These are phyloP conservation scores for Cotesia vestalis DNA, from an alignment of 1,140 invertebrate species.

Conservation along the genomic window DNA sequence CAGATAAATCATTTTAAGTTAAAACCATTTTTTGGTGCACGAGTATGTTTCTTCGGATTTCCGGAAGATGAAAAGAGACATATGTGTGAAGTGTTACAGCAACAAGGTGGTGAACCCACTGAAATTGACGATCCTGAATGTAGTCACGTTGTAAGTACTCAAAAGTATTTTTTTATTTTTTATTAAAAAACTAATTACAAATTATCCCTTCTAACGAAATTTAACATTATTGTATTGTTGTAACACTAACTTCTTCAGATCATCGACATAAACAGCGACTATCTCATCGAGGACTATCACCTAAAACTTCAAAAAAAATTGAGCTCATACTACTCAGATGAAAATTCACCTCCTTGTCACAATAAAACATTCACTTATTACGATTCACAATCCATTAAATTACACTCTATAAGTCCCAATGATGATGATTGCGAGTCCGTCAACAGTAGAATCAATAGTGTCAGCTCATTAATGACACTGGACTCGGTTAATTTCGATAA, in stretches of 20 bases:
- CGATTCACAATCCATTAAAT: slow-evolving; percentile 45
- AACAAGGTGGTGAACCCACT: slow-evolving; percentile 83
- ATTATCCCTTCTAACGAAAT: slow-evolving; percentile 22
- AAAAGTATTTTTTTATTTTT: slow-evolving; percentile 1
- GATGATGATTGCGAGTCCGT: neutral
- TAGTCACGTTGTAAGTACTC: slow-evolving; percentile 87
- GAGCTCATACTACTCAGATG: slow-evolving; percentile 18
- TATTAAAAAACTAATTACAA: neutral
- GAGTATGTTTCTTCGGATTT: slow-evolving; percentile 90
- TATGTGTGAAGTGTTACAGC: slow-evolving; percentile 87
- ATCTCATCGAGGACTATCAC: slow-evolving; percentile 47
- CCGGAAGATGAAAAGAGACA: slow-evolving; percentile 86
- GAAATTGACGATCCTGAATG: slow-evolving; percentile 81
- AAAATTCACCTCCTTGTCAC: slow-evolving; percentile 18
- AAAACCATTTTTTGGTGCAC: slow-evolving; percentile 87
- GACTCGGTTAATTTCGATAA: slow-evolving; percentile 16
- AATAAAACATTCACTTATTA: slow-evolving; percentile 49
- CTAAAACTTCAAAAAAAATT: slow-evolving; percentile 32
- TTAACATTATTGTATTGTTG: slow-evolving; percentile 21
- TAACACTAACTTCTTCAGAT: slow-evolving; percentile 48
- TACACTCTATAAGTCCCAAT: neutral
- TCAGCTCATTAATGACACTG: slow-evolving; percentile 2
- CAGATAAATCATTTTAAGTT: slow-evolving; percentile 72
- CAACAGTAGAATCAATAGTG: slow-evolving; percentile 10
- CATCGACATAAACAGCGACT: slow-evolving; percentile 48